These are phyloP conservation scores for Dolomedes plantarius DNA, from an alignment of 2,888 invertebrate species.

Conservation along the genomic window DNA sequence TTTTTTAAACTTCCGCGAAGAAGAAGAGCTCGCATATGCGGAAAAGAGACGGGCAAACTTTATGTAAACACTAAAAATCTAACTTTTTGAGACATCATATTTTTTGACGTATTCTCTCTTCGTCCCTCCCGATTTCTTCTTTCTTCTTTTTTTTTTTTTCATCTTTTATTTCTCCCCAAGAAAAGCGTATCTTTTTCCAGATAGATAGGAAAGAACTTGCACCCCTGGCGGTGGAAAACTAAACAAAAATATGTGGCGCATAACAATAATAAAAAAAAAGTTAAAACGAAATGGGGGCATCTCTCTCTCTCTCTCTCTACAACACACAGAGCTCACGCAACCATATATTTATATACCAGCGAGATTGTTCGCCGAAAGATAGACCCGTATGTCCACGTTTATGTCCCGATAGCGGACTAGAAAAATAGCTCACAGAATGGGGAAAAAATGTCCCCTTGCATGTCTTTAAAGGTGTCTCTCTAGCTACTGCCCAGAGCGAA, in stretches of 20 bases:
- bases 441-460: slow-evolving; percentile 58
- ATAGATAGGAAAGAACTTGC: background rate
- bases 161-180: slow-evolving; percentile 13
- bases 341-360: slow-evolving; percentile 35
- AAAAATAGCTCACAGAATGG: slow-evolving; percentile 58
- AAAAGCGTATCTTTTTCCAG: slow-evolving; percentile 15
- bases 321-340: background rate
- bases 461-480: slow-evolving; percentile 64
- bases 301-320: background rate
- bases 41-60: slow-evolving; percentile 27
- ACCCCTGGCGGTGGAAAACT: background rate
- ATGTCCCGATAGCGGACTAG: slow-evolving; percentile 40
- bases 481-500: slow-evolving; percentile 60
- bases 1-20: slow-evolving; percentile 18
- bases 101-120: slow-evolving; percentile 54
- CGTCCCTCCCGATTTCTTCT: too few species aligned
- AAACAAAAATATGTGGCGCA: background rate
- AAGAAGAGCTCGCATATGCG: too few species aligned
- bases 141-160: too few species aligned
- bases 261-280: background rate
- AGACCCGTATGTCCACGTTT: slow-evolving; percentile 54
- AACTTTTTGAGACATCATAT: slow-evolving; percentile 48
- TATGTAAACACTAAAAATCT: slow-evolving; percentile 64
- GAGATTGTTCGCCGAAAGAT: slow-evolving; percentile 44
- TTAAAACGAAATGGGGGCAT: background rate